A percentile compares a stretch with the other conserved stretches of the same genome.
These are phyloP conservation scores for Ligdia adustata DNA, from an alignment of 2,888 invertebrate genomes.

Conservation along the genomic window DNA sequence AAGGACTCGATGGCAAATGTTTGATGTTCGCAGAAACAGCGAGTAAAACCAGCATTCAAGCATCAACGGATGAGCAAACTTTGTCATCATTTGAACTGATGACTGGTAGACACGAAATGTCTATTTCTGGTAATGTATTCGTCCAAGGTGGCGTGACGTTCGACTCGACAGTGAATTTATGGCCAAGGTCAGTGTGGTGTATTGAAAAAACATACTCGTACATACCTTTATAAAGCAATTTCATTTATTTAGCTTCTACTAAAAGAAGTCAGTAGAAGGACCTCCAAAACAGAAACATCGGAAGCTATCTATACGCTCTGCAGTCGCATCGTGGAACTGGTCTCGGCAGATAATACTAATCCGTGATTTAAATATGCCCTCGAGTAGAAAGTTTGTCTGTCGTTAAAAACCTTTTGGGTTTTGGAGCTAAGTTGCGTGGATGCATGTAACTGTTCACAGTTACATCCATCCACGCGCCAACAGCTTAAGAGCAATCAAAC, in stretches of 20 bases:
- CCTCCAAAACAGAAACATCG: conserved; percentile 17
- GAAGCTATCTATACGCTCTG: conserved; percentile 20
- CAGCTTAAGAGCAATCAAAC: conserved; percentile 41
- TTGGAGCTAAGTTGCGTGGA: conserved; percentile 41
- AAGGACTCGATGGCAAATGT: conserved; percentile 7
- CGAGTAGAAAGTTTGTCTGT: conserved; percentile 51
- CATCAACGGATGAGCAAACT: conserved; percentile 40
- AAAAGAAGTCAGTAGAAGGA: conserved; percentile 3
- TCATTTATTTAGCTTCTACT: no score
- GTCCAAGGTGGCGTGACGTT: conserved; percentile 29
- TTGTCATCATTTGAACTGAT: conserved; percentile 49
- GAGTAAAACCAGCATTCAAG: conserved; percentile 26
- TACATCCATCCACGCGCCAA: conserved; percentile 46
- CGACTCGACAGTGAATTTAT: conserved; percentile 38
- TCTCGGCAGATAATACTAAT: conserved; percentile 16
- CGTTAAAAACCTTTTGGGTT: conserved; percentile 39
- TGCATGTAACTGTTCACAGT: conserved; percentile 35
- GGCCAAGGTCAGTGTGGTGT: conserved; percentile 40
- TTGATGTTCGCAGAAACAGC: conserved; percentile 13
- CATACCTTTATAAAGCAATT: no score
- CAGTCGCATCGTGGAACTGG: conserved; percentile 12
- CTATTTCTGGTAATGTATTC: conserved; percentile 43
- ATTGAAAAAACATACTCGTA: no score
- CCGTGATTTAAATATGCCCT: conserved; percentile 42
- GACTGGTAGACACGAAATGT: conserved; percentile 52